Conservation (phyloP, 2,888 invertebrate species). For the Catocala nupta region DNA sequence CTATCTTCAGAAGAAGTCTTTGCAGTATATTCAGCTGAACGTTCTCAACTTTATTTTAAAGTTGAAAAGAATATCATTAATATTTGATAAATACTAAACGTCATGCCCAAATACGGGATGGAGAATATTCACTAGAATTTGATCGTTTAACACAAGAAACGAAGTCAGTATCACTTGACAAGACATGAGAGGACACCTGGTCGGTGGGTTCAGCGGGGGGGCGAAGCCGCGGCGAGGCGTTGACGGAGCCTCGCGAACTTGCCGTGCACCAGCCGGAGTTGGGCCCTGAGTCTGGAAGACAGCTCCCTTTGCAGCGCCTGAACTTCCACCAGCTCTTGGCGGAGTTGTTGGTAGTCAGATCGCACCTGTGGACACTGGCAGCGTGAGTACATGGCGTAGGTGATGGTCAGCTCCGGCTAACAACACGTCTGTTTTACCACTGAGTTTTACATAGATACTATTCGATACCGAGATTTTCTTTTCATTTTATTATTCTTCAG, state of each 20-base stretch:
- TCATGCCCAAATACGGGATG: neutral
- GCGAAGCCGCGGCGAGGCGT: constrained; percentile 87
- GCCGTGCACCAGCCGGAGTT: constrained; percentile 91
- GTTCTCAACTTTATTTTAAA: neutral
- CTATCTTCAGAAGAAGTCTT: constrained; percentile 11
- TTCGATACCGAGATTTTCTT: no score
- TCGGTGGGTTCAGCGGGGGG: constrained; percentile 61
- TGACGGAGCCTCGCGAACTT: constrained; percentile 91
- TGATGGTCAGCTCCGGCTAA: constrained; percentile 48
- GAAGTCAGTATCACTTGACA: neutral
- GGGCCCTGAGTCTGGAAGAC: constrained; percentile 91
- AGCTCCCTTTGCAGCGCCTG: constrained; percentile 93
- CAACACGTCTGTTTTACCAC: neutral
- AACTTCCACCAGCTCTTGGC: constrained; percentile 92
- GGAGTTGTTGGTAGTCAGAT: constrained; percentile 92
- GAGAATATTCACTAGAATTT: constrained; percentile 16
- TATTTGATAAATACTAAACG: no score
- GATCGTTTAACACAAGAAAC: constrained; percentile 25
- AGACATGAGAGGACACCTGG: constrained; percentile 33
- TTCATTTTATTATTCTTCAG: no score
- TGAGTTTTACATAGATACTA: no score
- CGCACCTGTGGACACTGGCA: constrained; percentile 81
- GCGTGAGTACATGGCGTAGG: constrained; percentile 8
- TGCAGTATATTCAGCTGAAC: neutral
- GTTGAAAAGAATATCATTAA: no score